Percentiles rank a stretch among this genome's conserved stretches.
phyloP scores from a whole-genome alignment of 2,113 vertebrate species.

The Dasyurus viverrinus region DNA sequence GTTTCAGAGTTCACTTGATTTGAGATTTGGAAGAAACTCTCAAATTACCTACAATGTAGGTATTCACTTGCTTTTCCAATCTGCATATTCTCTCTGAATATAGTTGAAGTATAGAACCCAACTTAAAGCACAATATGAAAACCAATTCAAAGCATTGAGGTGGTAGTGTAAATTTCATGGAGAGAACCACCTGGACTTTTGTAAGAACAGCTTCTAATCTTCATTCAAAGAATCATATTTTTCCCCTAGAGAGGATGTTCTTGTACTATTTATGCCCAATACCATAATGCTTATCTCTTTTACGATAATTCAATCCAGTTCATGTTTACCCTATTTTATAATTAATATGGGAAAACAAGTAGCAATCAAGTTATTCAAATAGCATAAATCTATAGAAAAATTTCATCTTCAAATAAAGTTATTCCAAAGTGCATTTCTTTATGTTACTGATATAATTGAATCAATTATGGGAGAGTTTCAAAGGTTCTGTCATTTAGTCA shows the following conservation, averaged over 20 bases:
- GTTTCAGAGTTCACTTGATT: not conserved
- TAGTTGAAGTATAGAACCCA: not conserved
- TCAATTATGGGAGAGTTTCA: slow-evolving; percentile 44
- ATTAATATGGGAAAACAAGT: slow-evolving; percentile 58
- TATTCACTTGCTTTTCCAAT: slow-evolving; percentile 17
- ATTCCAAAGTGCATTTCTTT: slow-evolving; percentile 44
- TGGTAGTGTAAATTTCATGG: slow-evolving; percentile 3
- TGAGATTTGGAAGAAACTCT: slow-evolving; percentile 13
- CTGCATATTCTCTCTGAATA: not conserved
- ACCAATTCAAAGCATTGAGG: slow-evolving; percentile 44
- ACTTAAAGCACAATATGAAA: slow-evolving; percentile 20
- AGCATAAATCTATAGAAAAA: slow-evolving; percentile 50
- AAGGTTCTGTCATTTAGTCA: slow-evolving; percentile 48
- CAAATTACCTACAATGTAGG: not conserved
- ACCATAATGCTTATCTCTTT: slow-evolving; percentile 10
- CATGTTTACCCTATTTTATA: slow-evolving; percentile 62
- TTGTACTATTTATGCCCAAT: slow-evolving; percentile 26
- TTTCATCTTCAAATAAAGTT: slow-evolving; percentile 56
- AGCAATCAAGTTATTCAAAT: slow-evolving; percentile 33
- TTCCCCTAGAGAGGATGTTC: not conserved
- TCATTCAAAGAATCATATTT: not conserved
- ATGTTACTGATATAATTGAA: slow-evolving; percentile 51
- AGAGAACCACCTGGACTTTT: slow-evolving; percentile 15
- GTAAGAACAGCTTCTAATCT: slow-evolving; percentile 15
- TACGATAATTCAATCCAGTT: slow-evolving; percentile 39